Percentiles rank a stretch among this genome's conserved stretches.
Evolutionary conservation across 2,888 invertebrate genomes (phyloP).

Genomic region (Rambutsinella grinnellia): DNA sequence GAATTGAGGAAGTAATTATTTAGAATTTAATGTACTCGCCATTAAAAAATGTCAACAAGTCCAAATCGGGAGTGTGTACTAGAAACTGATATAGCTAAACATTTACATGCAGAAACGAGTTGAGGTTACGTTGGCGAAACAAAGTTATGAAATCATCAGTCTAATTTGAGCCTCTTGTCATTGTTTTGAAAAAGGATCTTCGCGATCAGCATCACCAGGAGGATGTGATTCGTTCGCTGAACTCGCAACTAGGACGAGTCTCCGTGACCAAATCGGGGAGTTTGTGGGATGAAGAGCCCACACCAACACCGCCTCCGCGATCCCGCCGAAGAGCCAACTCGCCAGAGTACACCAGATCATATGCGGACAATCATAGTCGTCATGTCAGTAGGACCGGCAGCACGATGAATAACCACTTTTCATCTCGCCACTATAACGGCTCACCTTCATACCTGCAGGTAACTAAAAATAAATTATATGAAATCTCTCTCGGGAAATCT

Average conservation of each 20-base stretch:
- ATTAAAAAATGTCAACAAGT: not conserved
- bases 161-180: not conserved
- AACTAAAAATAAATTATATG: no score
- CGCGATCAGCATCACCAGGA: conserved; percentile 64
- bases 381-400: conserved; percentile 58
- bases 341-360: conserved; percentile 60
- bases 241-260: conserved; percentile 66
- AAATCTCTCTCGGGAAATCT: not conserved
- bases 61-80: not conserved
- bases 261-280: conserved; percentile 65
- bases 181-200: conserved; percentile 61
- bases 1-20: no score
- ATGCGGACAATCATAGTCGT: conserved; percentile 60
- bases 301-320: conserved; percentile 66
- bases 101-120: no score
- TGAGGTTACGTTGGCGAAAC: no score
- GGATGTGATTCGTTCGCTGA: conserved; percentile 66
- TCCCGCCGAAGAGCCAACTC: conserved; percentile 66
- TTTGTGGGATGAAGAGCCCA: conserved; percentile 65
- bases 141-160: not conserved
- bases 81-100: no score
- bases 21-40: not conserved
- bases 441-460: conserved; percentile 63
- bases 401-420: conserved; percentile 62
- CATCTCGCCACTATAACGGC: conserved; percentile 45